Evolutionary conservation across 2,113 vertebrate genomes (phyloP).

Genomic region (Zapornia atra): DNA sequence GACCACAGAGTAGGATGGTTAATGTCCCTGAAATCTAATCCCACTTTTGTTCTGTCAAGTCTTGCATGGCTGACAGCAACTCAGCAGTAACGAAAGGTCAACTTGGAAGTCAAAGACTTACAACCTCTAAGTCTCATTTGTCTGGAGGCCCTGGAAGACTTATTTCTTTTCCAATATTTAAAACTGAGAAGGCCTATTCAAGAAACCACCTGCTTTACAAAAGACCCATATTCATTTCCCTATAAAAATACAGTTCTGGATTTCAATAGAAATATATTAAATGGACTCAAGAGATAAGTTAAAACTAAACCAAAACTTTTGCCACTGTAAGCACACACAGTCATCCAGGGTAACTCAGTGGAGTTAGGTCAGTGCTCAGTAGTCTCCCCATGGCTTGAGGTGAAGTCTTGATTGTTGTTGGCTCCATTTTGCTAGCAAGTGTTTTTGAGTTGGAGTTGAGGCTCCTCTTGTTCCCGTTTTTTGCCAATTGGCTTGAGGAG

Average conservation of each 20-base stretch:
- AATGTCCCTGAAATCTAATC: conserved; percentile 57
- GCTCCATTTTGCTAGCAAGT: neutral
- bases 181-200: neutral
- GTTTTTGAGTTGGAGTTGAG: neutral
- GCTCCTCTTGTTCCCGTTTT: neutral
- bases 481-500: neutral
- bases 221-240: neutral
- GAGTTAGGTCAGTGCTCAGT: neutral
- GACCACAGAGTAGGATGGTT: neutral
- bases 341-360: neutral
- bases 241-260: neutral
- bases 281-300: neutral
- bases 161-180: neutral
- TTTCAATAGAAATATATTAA: conserved; percentile 15
- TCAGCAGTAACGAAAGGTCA: conserved; percentile 62
- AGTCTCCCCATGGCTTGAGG: neutral
- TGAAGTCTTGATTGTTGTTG: neutral
- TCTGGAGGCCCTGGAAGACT: neutral
- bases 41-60: conserved; percentile 26
- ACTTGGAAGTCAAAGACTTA: conserved; percentile 39
- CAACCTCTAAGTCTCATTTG: conserved; percentile 9
- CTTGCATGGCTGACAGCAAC: conserved; percentile 61
- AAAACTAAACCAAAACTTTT: neutral
- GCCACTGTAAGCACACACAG: neutral
- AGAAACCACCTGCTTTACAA: neutral